Conservation (phyloP, 1,140 invertebrate genomes). For the Scaptomyza graminum region DNA sequence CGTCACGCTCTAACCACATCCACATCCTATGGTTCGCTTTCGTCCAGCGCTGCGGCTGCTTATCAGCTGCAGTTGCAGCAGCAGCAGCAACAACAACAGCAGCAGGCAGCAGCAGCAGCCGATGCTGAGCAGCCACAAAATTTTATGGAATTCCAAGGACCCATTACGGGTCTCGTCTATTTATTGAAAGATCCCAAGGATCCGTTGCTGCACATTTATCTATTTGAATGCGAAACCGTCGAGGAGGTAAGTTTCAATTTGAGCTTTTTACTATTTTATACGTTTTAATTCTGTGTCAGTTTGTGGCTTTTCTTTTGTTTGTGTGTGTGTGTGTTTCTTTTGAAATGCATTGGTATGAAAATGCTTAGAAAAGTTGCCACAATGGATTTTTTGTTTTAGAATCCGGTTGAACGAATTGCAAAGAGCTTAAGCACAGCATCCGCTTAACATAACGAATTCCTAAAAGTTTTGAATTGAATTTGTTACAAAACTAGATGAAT, state of each 20-base stretch:
- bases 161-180: conserved; percentile 85
- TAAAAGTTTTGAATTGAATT: conserved; percentile 8
- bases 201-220: conserved; percentile 87
- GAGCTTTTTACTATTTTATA: conserved; percentile 23
- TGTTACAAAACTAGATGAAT: neutral
- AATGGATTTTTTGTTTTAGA: conserved; percentile 23
- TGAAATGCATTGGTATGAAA: conserved; percentile 58
- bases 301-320: conserved; percentile 33
- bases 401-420: conserved; percentile 12
- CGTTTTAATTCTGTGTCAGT: conserved; percentile 34
- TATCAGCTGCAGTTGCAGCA: conserved; percentile 65
- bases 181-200: conserved; percentile 87
- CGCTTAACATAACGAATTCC: conserved; percentile 11
- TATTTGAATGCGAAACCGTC: conserved; percentile 86
- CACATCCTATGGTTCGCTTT: conserved; percentile 78
- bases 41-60: conserved; percentile 69
- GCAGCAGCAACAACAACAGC: conserved; percentile 31
- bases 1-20: conserved; percentile 74
- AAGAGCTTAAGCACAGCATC: conserved; percentile 10
- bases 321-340: conserved; percentile 27
- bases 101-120: conserved; percentile 30
- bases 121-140: conserved; percentile 64
- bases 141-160: conserved; percentile 83
- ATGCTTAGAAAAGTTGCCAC: conserved; percentile 55
- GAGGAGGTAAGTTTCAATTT: conserved; percentile 85